Evolutionary conservation across 1,140 invertebrate species (phyloP).

Genomic region (Caerostris extrusa): DNA sequence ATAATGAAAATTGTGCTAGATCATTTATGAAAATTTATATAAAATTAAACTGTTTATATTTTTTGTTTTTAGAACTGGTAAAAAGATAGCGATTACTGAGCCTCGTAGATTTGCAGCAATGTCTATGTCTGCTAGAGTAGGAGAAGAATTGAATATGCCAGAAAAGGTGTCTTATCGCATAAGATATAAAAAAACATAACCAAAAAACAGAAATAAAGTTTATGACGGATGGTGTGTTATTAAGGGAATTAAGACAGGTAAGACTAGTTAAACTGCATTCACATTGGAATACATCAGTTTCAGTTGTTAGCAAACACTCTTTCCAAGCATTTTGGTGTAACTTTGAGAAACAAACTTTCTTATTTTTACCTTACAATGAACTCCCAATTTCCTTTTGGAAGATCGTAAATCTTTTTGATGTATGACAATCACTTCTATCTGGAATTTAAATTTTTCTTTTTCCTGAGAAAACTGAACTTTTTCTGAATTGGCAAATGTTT

Average conservation of each 20-base stretch:
- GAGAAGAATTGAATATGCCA: constrained; percentile 92
- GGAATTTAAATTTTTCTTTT: no score
- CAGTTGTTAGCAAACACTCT: neutral
- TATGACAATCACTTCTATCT: no score
- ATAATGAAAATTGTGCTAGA: neutral
- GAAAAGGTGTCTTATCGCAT: constrained; percentile 96
- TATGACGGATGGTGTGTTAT: constrained; percentile 99
- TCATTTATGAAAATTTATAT: neutral
- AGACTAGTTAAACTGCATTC: neutral
- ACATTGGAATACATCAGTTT: neutral
- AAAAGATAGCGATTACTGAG: constrained; percentile 97
- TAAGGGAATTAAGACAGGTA: constrained; percentile 87
- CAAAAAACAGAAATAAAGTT: constrained; percentile 96
- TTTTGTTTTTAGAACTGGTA: constrained; percentile 82
- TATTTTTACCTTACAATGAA: neutral
- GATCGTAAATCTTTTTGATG: no score
- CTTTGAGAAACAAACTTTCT: neutral
- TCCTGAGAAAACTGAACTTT: no score
- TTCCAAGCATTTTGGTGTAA: no score
- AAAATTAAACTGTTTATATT: neutral
- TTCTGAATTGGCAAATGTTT: no score
- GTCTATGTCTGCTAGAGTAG: constrained; percentile 96
- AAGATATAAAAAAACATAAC: constrained; percentile 94
- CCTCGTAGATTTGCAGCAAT: constrained; percentile 98
- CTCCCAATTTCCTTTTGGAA: no score